Evolutionary conservation across 2,797 vertebrate species (phyloP).

Genomic region (Petrocephalus schoutedeni): DNA sequence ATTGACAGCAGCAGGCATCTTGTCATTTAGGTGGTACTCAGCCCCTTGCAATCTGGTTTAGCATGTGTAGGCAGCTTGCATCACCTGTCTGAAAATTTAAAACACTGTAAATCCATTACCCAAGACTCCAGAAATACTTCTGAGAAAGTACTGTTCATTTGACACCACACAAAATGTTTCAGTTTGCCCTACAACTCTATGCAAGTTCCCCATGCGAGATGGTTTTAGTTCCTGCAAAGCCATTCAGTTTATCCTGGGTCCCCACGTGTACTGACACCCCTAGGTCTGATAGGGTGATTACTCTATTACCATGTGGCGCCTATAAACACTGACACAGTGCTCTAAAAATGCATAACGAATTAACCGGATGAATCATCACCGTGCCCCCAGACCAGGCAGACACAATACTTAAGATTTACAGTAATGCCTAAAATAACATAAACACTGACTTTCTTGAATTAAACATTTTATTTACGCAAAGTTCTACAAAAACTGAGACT

Average conservation of each 20-base stretch:
- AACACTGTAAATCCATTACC: not conserved
- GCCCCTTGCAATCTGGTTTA: not conserved
- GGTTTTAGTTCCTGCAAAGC: slow-evolving; percentile 3
- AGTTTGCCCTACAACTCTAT: not conserved
- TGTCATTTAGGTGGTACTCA: not conserved
- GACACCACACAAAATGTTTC: not conserved
- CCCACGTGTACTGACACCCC: not conserved
- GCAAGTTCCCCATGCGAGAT: not conserved
- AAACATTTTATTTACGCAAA: not conserved
- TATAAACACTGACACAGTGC: not conserved
- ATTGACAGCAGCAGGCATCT: not conserved
- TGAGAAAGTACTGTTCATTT: not conserved
- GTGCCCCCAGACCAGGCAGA: not conserved
- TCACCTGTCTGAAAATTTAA: not conserved
- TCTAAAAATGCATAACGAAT: slow-evolving; percentile 1
- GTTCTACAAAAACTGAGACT: not conserved
- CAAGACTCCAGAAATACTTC: not conserved
- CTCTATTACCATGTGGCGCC: slow-evolving; percentile 8
- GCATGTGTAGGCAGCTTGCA: not conserved
- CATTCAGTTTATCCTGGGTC: slow-evolving; percentile 22
- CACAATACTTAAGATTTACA: too few relatives aligned
- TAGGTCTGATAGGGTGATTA: slow-evolving; percentile 17
- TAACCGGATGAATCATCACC: not conserved
- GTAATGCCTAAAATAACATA: not conserved
- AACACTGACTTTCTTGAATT: not conserved